Evolutionary conservation across 2,888 invertebrate species (phyloP).

Genomic region (Lamellibrachia columna): DNA sequence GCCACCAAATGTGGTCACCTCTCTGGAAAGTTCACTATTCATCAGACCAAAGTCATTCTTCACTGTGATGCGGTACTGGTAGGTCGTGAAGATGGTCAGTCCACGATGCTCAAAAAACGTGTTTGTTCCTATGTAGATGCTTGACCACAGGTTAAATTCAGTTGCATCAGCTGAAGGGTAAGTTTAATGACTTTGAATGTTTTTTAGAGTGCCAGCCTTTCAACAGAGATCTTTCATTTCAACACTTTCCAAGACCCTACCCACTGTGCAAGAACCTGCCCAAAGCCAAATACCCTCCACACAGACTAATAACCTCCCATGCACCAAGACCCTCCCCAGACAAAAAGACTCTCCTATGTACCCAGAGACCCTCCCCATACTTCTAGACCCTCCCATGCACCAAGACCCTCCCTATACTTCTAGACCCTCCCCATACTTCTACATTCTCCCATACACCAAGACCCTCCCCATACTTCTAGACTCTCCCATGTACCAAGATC

Average conservation of each 20-base stretch:
- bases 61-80: slow-evolving; percentile 57
- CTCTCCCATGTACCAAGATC: no score
- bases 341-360: no score
- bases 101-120: slow-evolving; percentile 57
- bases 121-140: slow-evolving; percentile 53
- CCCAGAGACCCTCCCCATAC: no score
- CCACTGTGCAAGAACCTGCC: neutral
- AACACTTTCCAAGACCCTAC: no score
- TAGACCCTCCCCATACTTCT: no score
- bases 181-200: neutral
- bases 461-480: no score
- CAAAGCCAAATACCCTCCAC: neutral
- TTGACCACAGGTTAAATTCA: slow-evolving; percentile 52
- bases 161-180: slow-evolving; percentile 43
- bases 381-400: no score
- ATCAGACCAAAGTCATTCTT: slow-evolving; percentile 59
- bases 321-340: no score
- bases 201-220: neutral
- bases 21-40: slow-evolving; percentile 53
- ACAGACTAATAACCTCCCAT: neutral
- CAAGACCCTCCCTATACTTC: no score
- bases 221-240: neutral
- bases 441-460: neutral
- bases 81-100: slow-evolving; percentile 61
- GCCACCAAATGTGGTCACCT: slow-evolving; percentile 63